Evolutionary conservation across 2,113 vertebrate genomes (phyloP).

Genomic region (Colinus virginianus): DNA sequence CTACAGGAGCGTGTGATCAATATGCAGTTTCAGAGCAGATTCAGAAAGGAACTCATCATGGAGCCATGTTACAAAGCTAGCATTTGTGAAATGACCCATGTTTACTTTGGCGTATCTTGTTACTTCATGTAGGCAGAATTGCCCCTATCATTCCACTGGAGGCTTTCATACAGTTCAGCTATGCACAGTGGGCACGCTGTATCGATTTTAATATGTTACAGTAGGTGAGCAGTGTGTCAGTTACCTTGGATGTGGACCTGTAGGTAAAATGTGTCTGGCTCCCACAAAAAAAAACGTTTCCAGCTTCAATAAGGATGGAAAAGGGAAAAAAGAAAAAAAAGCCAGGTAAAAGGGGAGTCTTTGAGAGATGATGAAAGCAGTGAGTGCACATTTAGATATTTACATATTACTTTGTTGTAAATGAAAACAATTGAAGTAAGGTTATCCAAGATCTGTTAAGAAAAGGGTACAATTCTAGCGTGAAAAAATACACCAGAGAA

Average conservation of each 20-base stretch:
- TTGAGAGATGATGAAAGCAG: no score
- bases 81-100: not conserved
- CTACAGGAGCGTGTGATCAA: not conserved
- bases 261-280: not conserved
- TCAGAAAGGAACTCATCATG: not conserved
- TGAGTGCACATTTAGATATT: not conserved
- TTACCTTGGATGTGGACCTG: no score
- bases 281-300: not conserved
- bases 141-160: not conserved
- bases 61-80: not conserved
- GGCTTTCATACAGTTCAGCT: not conserved
- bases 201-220: no score
- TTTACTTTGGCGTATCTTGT: not conserved
- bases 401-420: not conserved
- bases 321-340: not conserved
- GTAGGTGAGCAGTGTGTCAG: not conserved
- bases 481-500: not conserved
- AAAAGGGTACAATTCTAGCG: not conserved
- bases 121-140: not conserved
- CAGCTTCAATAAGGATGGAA: not conserved
- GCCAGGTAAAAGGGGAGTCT: not conserved
- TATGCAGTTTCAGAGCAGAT: not conserved
- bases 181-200: no score
- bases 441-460: not conserved
- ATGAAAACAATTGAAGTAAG: not conserved